Conservation (phyloP, 2,888 invertebrate species). For the Didymodactylos carnosus region DNA sequence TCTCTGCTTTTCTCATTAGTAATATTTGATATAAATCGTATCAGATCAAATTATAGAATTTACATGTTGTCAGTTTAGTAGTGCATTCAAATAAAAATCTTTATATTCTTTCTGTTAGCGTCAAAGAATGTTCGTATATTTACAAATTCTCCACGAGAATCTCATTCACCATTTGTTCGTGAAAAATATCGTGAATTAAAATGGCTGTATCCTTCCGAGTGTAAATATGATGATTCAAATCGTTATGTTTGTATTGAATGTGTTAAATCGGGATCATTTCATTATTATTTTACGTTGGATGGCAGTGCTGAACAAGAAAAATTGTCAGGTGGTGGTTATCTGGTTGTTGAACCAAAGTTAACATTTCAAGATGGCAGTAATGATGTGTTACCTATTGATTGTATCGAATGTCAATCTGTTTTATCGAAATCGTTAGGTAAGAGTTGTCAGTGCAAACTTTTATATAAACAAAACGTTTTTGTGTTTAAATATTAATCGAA, state of each 20-base stretch:
- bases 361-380: not conserved
- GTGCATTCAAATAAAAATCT: too few species aligned
- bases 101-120: too few species aligned
- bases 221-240: slow-evolving; percentile 3
- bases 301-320: not conserved
- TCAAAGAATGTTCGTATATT: not conserved
- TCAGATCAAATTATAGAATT: too few species aligned
- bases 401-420: slow-evolving; percentile 3
- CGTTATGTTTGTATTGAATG: not conserved
- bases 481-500: too few species aligned
- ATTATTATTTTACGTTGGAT: slow-evolving; percentile 3
- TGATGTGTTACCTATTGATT: not conserved
- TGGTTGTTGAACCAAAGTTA: slow-evolving; percentile 2
- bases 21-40: too few species aligned
- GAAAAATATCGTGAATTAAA: not conserved
- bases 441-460: too few species aligned
- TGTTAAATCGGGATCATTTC: not conserved
- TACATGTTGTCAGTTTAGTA: too few species aligned
- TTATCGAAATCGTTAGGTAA: not conserved
- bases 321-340: too few species aligned
- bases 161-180: not conserved
- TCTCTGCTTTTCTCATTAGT: too few species aligned
- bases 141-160: not conserved
- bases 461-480: too few species aligned
- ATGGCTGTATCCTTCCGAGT: not conserved